Evolutionary conservation across 2,888 invertebrate genomes (phyloP), one percentile per base, ranked within the genome.

Genomic region (Drosophila emarginata): DNA sequence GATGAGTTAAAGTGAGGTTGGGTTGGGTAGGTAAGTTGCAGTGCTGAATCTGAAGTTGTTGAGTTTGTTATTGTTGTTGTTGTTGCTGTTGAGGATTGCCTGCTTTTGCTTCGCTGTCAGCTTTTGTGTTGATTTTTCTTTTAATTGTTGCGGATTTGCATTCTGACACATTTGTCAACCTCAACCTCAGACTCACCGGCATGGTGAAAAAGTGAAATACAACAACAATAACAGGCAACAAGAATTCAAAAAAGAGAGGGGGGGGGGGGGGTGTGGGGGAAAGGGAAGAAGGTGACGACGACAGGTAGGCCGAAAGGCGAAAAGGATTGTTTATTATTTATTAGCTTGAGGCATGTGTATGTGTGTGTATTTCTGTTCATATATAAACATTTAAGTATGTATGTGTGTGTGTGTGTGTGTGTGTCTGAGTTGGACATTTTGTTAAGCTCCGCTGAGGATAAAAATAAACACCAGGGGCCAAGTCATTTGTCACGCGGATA

Each of bases 161-260:
- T 91, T 91, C 90, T 91, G 91, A 91, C 91, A 91, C 91, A 90
- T 89, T 91, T 90, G 90, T 86, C 90, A 90, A 90, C 90, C 90
- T 90, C 90, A 90, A 85, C 88, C 81, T 82, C 87, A 84, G 45
- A 45, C 81, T 82, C 87, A 83, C 52, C 52, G 65, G 52, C 51
- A 67, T 51, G 21, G 18, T 21, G 45, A 21, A 21, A 28, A 11
- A 53, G 39, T 18, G 64, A 58, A 57, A 21, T 21, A 28, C 14
- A 39, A 54, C 9, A 59, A 57, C 18, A 59, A 52, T 2, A 36
- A n/a, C 4, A 14, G 21, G 15, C 9, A 32, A 14, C 32, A 11
- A 9, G 26, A 56, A 40, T 50, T 23, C 6, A 4, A 14, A 28
- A n/a, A n/a, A n/a, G n/a, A n/a, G n/a, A n/a, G n/a, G n/a, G n/a